These are phyloP conservation scores for Scaptomyza graminum DNA, from an alignment of 1,140 invertebrate species.

Conservation along the genomic window DNA sequence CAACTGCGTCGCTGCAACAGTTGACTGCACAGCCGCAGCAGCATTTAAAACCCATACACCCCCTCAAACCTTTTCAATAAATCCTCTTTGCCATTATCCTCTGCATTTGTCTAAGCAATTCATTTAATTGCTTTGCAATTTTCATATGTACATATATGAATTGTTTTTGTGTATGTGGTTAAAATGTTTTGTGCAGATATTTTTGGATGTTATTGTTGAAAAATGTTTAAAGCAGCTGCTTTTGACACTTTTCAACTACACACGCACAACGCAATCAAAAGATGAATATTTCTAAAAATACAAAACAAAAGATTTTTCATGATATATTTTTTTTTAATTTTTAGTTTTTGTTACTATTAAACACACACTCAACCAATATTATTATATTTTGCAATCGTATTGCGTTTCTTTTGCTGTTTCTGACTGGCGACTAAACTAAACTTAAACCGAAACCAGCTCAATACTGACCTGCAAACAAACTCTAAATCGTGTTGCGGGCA, in stretches of 20 bases:
- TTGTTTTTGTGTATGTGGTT: slow-evolving; percentile 13
- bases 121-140: slow-evolving; percentile 80
- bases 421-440: slow-evolving; percentile 8
- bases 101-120: slow-evolving; percentile 69
- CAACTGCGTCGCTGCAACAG: slow-evolving; percentile 71
- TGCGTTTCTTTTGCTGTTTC: slow-evolving; percentile 29
- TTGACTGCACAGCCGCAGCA: slow-evolving; percentile 72
- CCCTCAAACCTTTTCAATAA: not conserved
- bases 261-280: not conserved
- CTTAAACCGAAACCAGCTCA: slow-evolving; percentile 32
- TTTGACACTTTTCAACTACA: slow-evolving; percentile 43
- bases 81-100: not conserved
- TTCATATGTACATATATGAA: slow-evolving; percentile 51
- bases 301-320: slow-evolving; percentile 11
- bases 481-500: slow-evolving; percentile 42
- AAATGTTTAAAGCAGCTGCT: slow-evolving; percentile 29
- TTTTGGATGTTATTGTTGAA: slow-evolving; percentile 37
- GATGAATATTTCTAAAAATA: not conserved
- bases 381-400: slow-evolving; percentile 24
- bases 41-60: slow-evolving; percentile 22
- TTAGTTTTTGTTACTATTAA: slow-evolving; percentile 40
- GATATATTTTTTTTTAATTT: not conserved
- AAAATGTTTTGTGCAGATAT: slow-evolving; percentile 63
- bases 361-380: slow-evolving; percentile 39
- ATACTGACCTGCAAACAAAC: slow-evolving; percentile 11